A percentile compares a stretch with the other conserved stretches of the same genome.
Evolutionary conservation across 2,797 vertebrate species (phyloP).

Genomic region (Myoxocephalus aenaeus): DNA sequence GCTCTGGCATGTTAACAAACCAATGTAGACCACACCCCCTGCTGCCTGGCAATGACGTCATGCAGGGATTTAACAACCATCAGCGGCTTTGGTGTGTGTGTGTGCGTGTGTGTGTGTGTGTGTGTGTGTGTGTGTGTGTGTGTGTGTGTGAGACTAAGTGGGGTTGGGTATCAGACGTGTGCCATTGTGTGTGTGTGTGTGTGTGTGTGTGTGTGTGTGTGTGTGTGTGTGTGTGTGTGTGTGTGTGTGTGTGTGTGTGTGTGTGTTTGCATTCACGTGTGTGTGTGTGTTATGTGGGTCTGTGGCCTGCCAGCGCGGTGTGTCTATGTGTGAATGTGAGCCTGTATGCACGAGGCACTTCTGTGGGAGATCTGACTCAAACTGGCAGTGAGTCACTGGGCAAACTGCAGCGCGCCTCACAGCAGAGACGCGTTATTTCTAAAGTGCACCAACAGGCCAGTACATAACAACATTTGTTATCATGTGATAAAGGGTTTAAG

Average conservation of each 20-base stretch:
- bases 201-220: conserved; percentile 19
- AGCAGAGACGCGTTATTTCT: neutral
- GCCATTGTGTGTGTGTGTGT: neutral
- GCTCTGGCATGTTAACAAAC: conserved; percentile 61
- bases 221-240: conserved; percentile 10
- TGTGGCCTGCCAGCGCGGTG: neutral
- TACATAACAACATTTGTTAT: conserved; percentile 19
- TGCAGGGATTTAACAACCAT: conserved; percentile 38
- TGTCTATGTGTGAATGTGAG: neutral
- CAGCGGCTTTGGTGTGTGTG: conserved; percentile 30
- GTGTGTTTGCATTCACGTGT: conserved; percentile 12
- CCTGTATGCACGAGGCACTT: neutral
- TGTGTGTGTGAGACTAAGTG: neutral
- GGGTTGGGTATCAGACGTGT: neutral
- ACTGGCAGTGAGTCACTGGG: conserved; percentile 43
- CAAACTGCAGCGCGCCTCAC: neutral
- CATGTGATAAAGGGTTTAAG: conserved; percentile 9
- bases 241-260: conserved; percentile 5
- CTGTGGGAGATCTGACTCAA: conserved; percentile 29
- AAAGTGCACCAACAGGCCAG: conserved; percentile 10
- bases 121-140: neutral
- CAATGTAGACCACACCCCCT: conserved; percentile 60
- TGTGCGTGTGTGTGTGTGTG: neutral
- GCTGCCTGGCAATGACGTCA: conserved; percentile 50
- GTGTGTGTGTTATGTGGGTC: conserved; percentile 6